phyloP scores from a whole-genome alignment of 2,113 vertebrate species.

The Monarcha castaneiventris region DNA sequence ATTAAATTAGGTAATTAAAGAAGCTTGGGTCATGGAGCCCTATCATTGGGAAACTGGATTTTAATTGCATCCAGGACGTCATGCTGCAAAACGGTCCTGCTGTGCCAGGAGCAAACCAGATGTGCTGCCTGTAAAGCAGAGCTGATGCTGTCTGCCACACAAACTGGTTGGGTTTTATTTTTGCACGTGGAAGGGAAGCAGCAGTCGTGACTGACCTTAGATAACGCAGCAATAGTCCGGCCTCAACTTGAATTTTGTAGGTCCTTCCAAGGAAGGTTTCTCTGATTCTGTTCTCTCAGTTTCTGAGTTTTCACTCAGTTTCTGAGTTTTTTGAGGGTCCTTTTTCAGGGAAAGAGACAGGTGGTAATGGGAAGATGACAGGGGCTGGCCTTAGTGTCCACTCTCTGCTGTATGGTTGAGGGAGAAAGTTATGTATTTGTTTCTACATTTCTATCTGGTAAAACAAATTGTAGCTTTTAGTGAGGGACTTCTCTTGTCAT shows the following conservation, averaged over 20 bases:
- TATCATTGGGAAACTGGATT: neutral
- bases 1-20: neutral
- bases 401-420: neutral
- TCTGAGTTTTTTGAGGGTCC: neutral
- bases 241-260: neutral
- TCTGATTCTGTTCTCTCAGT: neutral
- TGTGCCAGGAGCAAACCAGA: neutral
- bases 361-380: neutral
- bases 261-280: neutral
- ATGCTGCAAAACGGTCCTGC: neutral
- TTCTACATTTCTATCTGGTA: neutral
- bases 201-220: neutral
- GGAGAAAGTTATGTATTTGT: neutral
- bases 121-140: neutral
- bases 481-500: rapidly evolving
- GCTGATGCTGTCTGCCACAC: neutral
- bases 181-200: neutral
- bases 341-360: neutral
- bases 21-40: neutral
- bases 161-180: neutral
- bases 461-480: neutral
- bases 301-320: neutral
- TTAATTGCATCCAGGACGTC: neutral
- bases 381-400: neutral
- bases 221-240: neutral